Conservation (phyloP, 2,797 vertebrate genomes). For the Sebastes iracundus region DNA sequence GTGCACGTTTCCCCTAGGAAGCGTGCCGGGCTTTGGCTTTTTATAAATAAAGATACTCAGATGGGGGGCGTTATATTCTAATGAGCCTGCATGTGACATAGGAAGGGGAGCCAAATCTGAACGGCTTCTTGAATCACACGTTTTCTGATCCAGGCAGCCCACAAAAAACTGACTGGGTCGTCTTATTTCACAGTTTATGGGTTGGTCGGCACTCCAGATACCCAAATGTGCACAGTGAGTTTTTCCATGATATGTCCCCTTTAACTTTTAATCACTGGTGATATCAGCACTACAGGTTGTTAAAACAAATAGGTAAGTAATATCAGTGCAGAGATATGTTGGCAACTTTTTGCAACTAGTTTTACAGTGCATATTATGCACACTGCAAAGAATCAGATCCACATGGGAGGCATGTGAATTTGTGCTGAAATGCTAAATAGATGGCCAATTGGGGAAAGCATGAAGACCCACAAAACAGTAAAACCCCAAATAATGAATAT, state of each 20-base stretch:
- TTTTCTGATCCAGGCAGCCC: too few species aligned
- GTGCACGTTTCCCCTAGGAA: background rate
- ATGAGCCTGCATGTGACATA: too few species aligned
- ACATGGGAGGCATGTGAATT: constrained; percentile 6
- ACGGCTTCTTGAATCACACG: too few species aligned
- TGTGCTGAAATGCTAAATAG: constrained; percentile 10
- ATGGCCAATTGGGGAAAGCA: background rate
- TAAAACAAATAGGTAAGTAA: background rate
- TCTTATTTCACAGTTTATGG: too few species aligned
- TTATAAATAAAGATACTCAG: too few species aligned
- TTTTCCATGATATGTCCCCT: background rate
- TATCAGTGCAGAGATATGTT: background rate
- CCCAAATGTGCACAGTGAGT: too few species aligned
- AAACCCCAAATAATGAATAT: background rate
- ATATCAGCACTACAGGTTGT: background rate
- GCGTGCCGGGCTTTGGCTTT: too few species aligned
- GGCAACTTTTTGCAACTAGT: background rate
- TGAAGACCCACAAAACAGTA: background rate
- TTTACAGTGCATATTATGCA: background rate
- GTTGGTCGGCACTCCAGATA: too few species aligned
- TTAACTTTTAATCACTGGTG: background rate
- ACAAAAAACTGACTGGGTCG: too few species aligned
- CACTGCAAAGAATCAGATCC: background rate
- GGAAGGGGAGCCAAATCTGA: too few species aligned
- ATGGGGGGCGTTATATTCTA: too few species aligned